Conservation (phyloP, 1,140 invertebrate genomes). For the Cydia amplana region DNA sequence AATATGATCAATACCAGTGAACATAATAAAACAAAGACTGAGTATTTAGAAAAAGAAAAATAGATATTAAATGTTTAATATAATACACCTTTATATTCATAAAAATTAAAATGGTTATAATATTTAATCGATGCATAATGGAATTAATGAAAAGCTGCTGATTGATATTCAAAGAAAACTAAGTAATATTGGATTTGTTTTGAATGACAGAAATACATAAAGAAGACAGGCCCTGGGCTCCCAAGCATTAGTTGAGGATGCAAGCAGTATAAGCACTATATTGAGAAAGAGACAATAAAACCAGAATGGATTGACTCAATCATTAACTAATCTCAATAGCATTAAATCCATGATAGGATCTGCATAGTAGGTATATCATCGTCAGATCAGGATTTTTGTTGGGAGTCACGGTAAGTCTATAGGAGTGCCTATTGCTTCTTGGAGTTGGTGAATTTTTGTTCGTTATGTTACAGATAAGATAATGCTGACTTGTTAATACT, state of each 20-base stretch:
- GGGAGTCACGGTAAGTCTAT: slow-evolving; percentile 50
- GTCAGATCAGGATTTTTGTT: slow-evolving; percentile 6
- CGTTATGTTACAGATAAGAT: slow-evolving; percentile 34
- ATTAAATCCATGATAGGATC: slow-evolving; percentile 22
- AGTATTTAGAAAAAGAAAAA: neutral
- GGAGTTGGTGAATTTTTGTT: slow-evolving; percentile 40
- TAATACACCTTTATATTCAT: neutral
- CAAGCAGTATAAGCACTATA: neutral
- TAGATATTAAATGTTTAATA: neutral
- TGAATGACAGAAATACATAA: neutral
- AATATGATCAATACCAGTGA: neutral
- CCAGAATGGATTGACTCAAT: neutral
- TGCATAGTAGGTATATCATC: slow-evolving; percentile 22
- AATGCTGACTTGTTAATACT: slow-evolving; percentile 1
- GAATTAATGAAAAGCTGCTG: neutral
- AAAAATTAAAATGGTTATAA: neutral
- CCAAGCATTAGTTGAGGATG: neutral
- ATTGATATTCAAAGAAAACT: neutral
- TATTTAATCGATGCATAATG: neutral
- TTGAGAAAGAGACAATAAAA: neutral
- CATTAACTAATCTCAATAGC: neutral
- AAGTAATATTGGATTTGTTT: neutral
- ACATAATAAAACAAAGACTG: neutral
- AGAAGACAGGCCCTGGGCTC: neutral
- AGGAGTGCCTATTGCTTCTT: slow-evolving; percentile 53